These are phyloP conservation scores for Corythornis vintsioides DNA, from an alignment of 2,113 vertebrate species.

Conservation along the genomic window DNA sequence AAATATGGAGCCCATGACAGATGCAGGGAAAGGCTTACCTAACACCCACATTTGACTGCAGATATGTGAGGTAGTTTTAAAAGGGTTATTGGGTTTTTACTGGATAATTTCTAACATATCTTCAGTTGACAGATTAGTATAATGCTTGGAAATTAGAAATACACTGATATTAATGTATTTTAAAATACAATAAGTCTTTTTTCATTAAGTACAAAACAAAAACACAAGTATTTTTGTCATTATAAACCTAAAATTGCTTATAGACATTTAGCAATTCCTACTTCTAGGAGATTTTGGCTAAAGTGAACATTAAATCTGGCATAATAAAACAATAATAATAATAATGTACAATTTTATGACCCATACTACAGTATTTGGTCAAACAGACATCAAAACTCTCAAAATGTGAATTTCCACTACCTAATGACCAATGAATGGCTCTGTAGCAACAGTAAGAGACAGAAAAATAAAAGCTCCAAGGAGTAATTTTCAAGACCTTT, in stretches of 20 bases:
- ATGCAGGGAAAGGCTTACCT: conserved; percentile 27
- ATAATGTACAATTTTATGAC: conserved; percentile 20
- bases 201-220: neutral
- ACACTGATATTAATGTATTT: conserved; percentile 3
- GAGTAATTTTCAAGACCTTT: conserved; percentile 4
- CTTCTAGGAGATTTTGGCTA: conserved; percentile 20
- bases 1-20: conserved; percentile 16
- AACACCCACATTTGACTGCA: conserved; percentile 19
- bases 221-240: neutral
- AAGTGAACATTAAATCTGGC: conserved; percentile 14
- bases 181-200: neutral
- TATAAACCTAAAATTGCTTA: neutral
- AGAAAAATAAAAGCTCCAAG: conserved; percentile 40
- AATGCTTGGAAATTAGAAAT: conserved; percentile 33
- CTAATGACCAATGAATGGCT: conserved; percentile 29
- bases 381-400: conserved; percentile 14
- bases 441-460: conserved; percentile 18
- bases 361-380: neutral
- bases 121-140: conserved; percentile 31
- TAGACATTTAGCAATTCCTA: neutral
- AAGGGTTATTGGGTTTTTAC: conserved; percentile 39
- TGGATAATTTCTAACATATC: conserved; percentile 1
- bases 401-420: conserved; percentile 25
- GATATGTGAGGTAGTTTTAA: conserved; percentile 39
- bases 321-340: conserved; percentile 15